Evolutionary conservation across 2,113 vertebrate genomes (phyloP), one percentile per base, ranked within the genome.

Genomic region (Speoplatyrhinus poulsoni): DNA sequence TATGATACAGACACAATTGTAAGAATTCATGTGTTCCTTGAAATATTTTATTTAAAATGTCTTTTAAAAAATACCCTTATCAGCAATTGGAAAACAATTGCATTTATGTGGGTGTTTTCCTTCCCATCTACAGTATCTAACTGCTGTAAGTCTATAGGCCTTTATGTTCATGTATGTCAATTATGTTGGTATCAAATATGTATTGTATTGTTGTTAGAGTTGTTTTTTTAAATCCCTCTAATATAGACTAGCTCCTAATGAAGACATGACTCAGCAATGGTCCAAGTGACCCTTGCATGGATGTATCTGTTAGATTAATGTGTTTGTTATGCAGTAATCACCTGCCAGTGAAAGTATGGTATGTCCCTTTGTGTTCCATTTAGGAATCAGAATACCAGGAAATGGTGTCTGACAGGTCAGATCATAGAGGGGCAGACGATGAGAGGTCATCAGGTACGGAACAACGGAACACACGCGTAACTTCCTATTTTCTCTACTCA

Each of bases 381-480:
- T 75, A 90, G 87, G 84, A 87, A 56, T 72, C 82, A 75, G 79
- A 81, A 76, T 72, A 88, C 77, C 91, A 91, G 92, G 92, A 93
- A 90, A 84, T 79, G 3, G 70, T 41, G 49, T 77, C 83, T 60
- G 86, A 88, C 86, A 86, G 82, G 80, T 86, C 69, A 36, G 85
- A 89, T 80, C 67, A 81, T 60, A 78, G 70, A 65, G 89, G 81
- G 69, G 66, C 84, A 62, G 89, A 89, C 75, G 84, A 92, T 85
- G 90, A 85, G 84, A 75, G 81, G 52, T 91, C 93, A 93, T 93
- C 93, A 92, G 92, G 92, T 94, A 93, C 4, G 70, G 78, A 85
- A 85, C 79, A 82, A 64, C 26, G 2, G 26, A 26, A 26, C 26
- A 26, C 79, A 81, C 76, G 15, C 15, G 7, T 4, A 19, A 32